Percentiles rank a stretch among this genome's conserved stretches.
Conservation (phyloP, 2,888 invertebrate species). For the Nipponacmea schrenckii region DNA sequence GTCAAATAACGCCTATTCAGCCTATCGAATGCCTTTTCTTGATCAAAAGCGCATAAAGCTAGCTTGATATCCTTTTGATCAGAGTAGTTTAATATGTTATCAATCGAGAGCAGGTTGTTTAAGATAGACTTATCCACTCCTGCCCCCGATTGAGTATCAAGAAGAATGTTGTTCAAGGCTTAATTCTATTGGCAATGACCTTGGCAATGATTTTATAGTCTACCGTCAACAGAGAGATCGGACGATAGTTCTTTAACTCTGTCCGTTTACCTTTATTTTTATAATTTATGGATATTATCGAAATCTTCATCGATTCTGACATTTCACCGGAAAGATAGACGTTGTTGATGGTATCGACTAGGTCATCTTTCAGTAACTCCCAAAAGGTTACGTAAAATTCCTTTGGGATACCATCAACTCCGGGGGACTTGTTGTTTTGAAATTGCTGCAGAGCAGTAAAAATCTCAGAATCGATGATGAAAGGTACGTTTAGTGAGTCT, state of each 20-base stretch:
- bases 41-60: neutral
- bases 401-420: neutral
- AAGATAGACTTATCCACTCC: neutral
- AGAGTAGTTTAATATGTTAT: too few species aligned
- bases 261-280: neutral
- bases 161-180: neutral
- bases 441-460: neutral
- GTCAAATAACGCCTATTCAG: neutral
- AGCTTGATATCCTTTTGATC: too few species aligned
- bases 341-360: neutral
- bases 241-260: neutral
- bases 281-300: neutral
- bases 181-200: neutral
- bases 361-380: neutral
- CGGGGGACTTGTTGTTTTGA: neutral
- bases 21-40: constrained; percentile 1
- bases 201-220: neutral
- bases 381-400: neutral
- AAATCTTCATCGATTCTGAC: neutral
- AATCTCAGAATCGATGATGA: neutral
- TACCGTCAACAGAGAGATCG: neutral
- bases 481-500: neutral
- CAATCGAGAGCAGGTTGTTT: too few species aligned
- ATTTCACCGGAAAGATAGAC: neutral
- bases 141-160: neutral